Evolutionary conservation across 2,888 invertebrate species (phyloP), one percentile per base, ranked within the genome.

Genomic region (Eilema sororculum): DNA sequence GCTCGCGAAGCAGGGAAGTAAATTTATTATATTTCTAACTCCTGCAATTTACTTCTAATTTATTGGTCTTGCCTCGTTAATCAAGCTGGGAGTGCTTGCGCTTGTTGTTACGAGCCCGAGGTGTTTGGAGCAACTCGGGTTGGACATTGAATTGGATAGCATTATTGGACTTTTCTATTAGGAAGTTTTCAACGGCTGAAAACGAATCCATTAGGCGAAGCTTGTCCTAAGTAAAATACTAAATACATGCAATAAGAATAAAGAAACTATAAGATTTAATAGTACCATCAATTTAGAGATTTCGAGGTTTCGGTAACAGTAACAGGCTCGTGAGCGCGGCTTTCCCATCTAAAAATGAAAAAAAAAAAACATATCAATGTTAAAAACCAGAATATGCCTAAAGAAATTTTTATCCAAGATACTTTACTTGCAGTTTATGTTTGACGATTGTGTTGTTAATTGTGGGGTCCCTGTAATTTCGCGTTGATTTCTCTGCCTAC

Each of bases 401-500:
- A 33, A 33, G 8, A 33, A 33, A 1, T 33, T 33, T 33, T 33
- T 28, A 68, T 67, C 61, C 46, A 13, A 22, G 22, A 24, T 52
- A 46, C 56, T n/a, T 28, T 58, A 52, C 60, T 64, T 57, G 62
- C 66, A 65, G 65, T 71, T 64, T 66, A 61, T n/a, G 41, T 70
- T 59, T 68, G 72, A 67, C 84, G 83, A 87, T 86, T 84, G 86
- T 89, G 84, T 83, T 85, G 84, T 85, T 86, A 85, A 64, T 79
- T 76, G n/a, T 73, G 71, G 67, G 74, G 77, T 73, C 83, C 80
- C 82, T 86, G 78, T 86, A 86, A 88, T 89, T 87, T 85, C 69
- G 70, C 71, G 76, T 73, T 73, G 78, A 74, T 83, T 83, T 82
- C 83, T 82, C 82, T 78, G 76, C 74, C 75, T 82, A 77, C 77